These are phyloP conservation scores for Channa maculata DNA, from an alignment of 2,113 vertebrate genomes.

Conservation along the genomic window DNA sequence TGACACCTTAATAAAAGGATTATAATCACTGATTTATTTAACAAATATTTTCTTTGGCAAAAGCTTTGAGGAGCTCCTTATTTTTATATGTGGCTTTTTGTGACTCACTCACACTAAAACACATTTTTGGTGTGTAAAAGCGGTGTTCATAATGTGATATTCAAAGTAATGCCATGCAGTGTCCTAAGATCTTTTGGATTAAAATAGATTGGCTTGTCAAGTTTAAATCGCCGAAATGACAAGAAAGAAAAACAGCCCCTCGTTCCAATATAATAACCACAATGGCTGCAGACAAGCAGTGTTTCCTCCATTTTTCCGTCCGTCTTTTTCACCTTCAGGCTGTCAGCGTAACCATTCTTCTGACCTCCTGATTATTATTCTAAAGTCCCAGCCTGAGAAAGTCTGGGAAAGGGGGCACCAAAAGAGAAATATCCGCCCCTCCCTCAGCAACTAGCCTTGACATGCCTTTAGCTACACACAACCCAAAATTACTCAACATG, in stretches of 20 bases:
- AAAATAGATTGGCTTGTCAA: conserved; percentile 46
- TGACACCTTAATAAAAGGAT: conserved; percentile 20
- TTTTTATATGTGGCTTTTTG: conserved; percentile 59
- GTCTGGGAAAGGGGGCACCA: not conserved
- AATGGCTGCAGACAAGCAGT: conserved; percentile 21
- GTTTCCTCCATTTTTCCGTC: conserved; percentile 23
- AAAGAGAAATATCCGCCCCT: conserved; percentile 4
- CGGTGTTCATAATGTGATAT: conserved; percentile 24
- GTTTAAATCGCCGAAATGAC: conserved; percentile 9
- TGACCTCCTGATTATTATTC: conserved; percentile 60
- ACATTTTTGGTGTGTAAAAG: conserved; percentile 1
- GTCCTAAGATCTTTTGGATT: conserved; percentile 40
- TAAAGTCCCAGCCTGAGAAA: conserved; percentile 32
- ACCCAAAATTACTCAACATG: conserved; percentile 39
- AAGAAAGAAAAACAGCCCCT: conserved; percentile 37
- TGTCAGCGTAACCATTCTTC: conserved; percentile 21
- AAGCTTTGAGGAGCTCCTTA: conserved; percentile 44
- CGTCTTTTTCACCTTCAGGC: conserved; percentile 55
- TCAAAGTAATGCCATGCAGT: not conserved
- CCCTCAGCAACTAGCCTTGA: conserved; percentile 20
- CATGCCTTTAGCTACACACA: conserved; percentile 44
- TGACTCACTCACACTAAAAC: conserved; percentile 26
- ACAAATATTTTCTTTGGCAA: conserved; percentile 29
- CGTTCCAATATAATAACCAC: conserved; percentile 2
- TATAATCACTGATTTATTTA: conserved; percentile 28